Base-by-base conservation (phyloP, 2,888 invertebrate species). In the Netelia virgata region DNA sequence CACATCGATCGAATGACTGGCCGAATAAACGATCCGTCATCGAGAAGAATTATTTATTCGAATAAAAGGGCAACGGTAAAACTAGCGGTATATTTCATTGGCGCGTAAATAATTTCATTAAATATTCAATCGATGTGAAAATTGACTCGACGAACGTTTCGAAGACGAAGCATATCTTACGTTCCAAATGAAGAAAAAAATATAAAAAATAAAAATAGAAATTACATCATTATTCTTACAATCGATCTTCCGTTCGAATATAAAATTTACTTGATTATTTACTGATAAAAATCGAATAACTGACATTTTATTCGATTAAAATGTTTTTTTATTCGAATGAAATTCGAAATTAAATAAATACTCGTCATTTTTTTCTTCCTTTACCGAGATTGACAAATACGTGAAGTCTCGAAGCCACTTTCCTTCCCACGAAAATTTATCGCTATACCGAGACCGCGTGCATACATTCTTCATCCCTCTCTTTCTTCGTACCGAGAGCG, bases 1-100 rank as follows among this genome's bases (percentile, higher is more conserved):
- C 50, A 53, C 76, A 79, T 80, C 83, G 61, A 61, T 72, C 72
- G 72, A 68, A 84, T 80, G 83, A 84, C 80, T 72, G 20, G 79
- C 66, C 72, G 61, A n/a, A 68, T 61, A n/a, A 61, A 79, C 23
- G 20, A 76, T 11, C 28, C n/a, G n/a, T 72, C 53, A 57, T 53
- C 6, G 14, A 47, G 10, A 47, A 68, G 53, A 59, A 79, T 64
- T 53, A 66, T 66, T 75, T 43, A 70, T 79, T 77, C 72, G 5
- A 50, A 66, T 50, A 55, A 72, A 77, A 20, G 23, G 59, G 6
- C 11, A 68, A 53, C 76, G 74, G 72, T 69, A 10, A 47, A 47
- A 50, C 68, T 68, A 57, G 47, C 69, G 23, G 53, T 50, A 63
- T 10, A 63, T 63, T 36, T 16, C 53, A 10, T 73, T 53, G 23